Evolutionary conservation across 2,113 vertebrate genomes (phyloP).

Genomic region (Sus scrofa): DNA sequence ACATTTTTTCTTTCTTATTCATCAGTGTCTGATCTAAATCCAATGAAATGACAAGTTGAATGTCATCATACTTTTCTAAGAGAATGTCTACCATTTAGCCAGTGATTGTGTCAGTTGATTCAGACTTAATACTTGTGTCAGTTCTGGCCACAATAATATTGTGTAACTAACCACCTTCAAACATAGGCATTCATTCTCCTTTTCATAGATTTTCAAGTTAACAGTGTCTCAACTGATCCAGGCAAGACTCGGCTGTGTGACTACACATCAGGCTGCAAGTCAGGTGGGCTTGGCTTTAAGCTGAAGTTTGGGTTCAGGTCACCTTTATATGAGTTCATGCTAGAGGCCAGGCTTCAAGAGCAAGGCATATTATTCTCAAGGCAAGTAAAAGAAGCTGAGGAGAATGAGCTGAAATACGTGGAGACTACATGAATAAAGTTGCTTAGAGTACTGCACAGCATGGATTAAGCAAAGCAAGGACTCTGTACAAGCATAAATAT

Average conservation of each 20-base stretch:
- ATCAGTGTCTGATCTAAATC: not conserved
- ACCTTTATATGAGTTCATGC: not conserved
- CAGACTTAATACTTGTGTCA: not conserved
- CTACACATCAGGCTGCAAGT: not conserved
- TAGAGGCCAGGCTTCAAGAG: not conserved
- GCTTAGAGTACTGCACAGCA: not conserved
- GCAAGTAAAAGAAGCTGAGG: not conserved
- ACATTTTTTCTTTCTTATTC: constrained; percentile 21
- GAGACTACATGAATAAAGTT: not conserved
- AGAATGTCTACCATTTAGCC: not conserved
- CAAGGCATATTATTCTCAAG: not conserved
- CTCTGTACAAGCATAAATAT: not conserved
- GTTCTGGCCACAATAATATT: not conserved
- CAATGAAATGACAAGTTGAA: not conserved
- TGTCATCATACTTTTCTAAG: not conserved
- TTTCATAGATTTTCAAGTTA: not conserved
- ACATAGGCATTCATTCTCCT: not conserved
- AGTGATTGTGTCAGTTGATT: not conserved
- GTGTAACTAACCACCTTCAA: not conserved
- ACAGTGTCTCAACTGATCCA: not conserved
- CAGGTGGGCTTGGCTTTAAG: not conserved
- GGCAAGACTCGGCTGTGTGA: not conserved
- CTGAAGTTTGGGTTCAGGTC: not conserved
- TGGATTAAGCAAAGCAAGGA: not conserved
- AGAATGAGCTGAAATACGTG: not conserved